phyloP scores from a whole-genome alignment of 1,140 invertebrate species.

The Tachypleus tridentatus region DNA sequence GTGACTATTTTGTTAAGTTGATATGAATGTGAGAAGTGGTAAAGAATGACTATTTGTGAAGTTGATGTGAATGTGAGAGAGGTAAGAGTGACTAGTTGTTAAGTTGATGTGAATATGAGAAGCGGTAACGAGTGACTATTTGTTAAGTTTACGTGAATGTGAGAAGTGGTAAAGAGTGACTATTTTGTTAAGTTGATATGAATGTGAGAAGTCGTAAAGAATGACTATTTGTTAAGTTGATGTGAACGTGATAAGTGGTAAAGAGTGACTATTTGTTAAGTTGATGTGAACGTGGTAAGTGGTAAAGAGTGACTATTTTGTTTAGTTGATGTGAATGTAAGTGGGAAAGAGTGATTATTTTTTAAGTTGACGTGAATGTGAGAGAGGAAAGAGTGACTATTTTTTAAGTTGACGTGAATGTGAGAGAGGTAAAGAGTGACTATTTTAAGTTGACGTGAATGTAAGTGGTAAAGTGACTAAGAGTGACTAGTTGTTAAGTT shows the following conservation, averaged over 20 bases:
- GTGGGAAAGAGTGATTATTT: neutral
- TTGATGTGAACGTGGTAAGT: too few relatives aligned
- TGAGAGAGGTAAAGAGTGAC: constrained; percentile 2
- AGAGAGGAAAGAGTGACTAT: neutral
- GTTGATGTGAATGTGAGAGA: neutral
- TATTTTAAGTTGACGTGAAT: constrained; percentile 9
- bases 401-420: too few relatives aligned
- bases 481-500: neutral
- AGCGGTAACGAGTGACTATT: neutral
- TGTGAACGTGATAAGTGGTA: neutral
- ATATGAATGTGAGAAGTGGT: neutral
- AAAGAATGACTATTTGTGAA: neutral
- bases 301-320: neutral
- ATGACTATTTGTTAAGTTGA: neutral
- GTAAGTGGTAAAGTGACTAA: too few relatives aligned
- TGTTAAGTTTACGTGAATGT: neutral
- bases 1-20: neutral
- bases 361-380: neutral
- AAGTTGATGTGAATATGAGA: neutral
- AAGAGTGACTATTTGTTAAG: neutral
- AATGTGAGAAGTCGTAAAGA: neutral
- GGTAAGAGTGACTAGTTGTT: neutral
- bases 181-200: neutral
- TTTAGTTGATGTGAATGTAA: too few relatives aligned
- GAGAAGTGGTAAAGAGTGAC: neutral